phyloP scores from a whole-genome alignment of 2,888 invertebrate species.

The Heliconius hortense region DNA sequence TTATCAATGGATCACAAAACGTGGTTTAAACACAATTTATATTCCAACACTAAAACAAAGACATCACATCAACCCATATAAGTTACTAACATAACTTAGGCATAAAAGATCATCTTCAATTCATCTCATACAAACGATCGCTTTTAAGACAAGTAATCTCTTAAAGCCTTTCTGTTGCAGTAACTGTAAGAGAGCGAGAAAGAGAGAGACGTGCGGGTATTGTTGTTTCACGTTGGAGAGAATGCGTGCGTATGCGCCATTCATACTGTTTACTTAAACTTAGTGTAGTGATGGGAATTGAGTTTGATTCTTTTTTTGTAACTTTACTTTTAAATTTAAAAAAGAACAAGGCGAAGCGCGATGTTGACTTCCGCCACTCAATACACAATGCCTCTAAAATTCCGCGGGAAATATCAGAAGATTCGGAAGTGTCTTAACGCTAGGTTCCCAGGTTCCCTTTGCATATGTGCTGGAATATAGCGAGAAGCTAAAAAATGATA shows the following conservation, averaged over 20 bases:
- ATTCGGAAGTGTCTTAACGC: too few species aligned
- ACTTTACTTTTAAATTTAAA: too few species aligned
- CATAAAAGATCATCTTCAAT: constrained; percentile 6
- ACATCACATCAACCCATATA: neutral
- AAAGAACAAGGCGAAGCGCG: too few species aligned
- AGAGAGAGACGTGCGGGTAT: neutral
- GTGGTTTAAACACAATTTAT: neutral
- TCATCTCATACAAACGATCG: constrained; percentile 9
- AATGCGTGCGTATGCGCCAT: constrained; percentile 50
- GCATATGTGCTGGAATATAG: too few species aligned
- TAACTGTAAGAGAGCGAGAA: constrained; percentile 31
- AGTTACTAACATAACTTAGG: neutral
- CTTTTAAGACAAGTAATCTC: constrained; percentile 41
- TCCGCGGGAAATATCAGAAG: too few species aligned
- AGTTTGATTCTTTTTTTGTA: too few species aligned
- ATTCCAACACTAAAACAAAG: neutral
- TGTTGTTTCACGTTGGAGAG: constrained; percentile 41
- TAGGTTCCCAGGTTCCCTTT: too few species aligned
- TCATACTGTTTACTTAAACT: constrained; percentile 49
- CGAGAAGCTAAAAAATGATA: too few species aligned
- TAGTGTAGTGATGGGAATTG: constrained; percentile 47
- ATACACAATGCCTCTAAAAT: too few species aligned
- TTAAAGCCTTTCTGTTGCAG: constrained; percentile 44
- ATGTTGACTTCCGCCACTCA: too few species aligned
- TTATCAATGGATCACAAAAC: neutral